These are phyloP conservation scores for Loriculus beryllinus DNA, from an alignment of 2,797 vertebrate genomes.

Conservation along the genomic window DNA sequence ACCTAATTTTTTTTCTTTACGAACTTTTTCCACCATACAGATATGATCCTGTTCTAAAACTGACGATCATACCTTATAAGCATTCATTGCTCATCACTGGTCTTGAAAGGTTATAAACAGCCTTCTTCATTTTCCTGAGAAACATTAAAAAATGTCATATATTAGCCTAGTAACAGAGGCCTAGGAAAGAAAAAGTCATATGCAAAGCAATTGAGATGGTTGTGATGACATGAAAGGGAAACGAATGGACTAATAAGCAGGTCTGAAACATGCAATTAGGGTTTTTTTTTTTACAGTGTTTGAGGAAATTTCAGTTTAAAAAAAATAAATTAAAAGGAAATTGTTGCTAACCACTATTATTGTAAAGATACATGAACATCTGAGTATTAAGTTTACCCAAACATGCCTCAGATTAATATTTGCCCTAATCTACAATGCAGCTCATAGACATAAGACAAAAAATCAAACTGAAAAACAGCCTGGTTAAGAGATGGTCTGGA, in stretches of 20 bases:
- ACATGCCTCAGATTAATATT: not conserved
- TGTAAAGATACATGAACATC: not conserved
- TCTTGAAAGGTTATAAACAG: not conserved
- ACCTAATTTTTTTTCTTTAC: not conserved
- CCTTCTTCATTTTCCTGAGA: not conserved
- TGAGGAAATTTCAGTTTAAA: not conserved
- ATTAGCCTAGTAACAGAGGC: not conserved
- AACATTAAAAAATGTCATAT: not conserved
- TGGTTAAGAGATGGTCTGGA: not conserved
- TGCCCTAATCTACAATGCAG: not conserved
- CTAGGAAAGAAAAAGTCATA: not conserved
- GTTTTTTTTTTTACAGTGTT: not conserved
- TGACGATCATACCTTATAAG: not conserved
- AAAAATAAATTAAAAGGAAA: not conserved
- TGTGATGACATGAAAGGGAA: not conserved
- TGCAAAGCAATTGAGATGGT: not conserved
- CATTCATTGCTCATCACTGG: not conserved
- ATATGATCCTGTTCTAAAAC: not conserved
- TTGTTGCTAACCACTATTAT: not conserved
- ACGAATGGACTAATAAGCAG: not conserved
- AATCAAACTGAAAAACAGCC: not conserved
- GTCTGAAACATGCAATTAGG: not conserved
- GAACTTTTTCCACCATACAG: not conserved
- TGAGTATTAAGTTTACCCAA: not conserved
- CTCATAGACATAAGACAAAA: not conserved